These are phyloP conservation scores for Scaeva pyrastri DNA, from an alignment of 2,888 invertebrate genomes.

Conservation along the genomic window DNA sequence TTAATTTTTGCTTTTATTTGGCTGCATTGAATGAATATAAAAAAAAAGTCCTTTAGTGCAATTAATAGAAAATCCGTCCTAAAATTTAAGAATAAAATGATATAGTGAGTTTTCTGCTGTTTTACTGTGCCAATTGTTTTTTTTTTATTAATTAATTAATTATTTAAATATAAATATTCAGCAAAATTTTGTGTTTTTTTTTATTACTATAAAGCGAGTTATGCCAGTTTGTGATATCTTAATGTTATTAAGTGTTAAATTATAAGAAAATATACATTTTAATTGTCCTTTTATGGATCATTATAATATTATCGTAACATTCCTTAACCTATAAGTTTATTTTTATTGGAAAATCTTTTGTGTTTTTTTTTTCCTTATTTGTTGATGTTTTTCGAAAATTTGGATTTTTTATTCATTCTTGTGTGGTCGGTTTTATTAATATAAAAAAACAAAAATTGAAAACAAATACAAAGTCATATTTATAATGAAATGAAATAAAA, in stretches of 20 bases:
- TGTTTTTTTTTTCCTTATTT: constrained; percentile 1
- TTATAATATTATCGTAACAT: constrained; percentile 49
- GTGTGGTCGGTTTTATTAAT: too few species aligned
- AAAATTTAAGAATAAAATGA: constrained; percentile 61
- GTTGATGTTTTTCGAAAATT: constrained; percentile 15
- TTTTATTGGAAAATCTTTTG: constrained; percentile 2
- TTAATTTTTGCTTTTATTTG: constrained; percentile 70
- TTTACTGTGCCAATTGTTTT: constrained; percentile 62
- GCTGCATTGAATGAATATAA: constrained; percentile 76
- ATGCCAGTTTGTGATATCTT: constrained; percentile 75
- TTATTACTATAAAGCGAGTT: constrained; percentile 56
- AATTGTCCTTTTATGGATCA: not conserved
- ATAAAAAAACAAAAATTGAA: too few species aligned
- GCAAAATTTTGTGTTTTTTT: constrained; percentile 34
- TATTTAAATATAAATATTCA: constrained; percentile 37
- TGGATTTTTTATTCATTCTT: not conserved
- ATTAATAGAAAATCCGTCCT: constrained; percentile 74
- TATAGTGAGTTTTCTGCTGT: constrained; percentile 75
- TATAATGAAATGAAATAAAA: too few species aligned
- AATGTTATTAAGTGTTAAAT: constrained; percentile 66
- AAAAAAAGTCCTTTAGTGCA: constrained; percentile 68
- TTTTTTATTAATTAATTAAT: too few species aligned
- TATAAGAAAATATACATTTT: constrained; percentile 15
- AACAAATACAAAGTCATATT: too few species aligned
- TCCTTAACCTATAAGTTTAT: constrained; percentile 4